Conservation (phyloP, 2,888 invertebrate species). For the Aspidapion aeneum region DNA sequence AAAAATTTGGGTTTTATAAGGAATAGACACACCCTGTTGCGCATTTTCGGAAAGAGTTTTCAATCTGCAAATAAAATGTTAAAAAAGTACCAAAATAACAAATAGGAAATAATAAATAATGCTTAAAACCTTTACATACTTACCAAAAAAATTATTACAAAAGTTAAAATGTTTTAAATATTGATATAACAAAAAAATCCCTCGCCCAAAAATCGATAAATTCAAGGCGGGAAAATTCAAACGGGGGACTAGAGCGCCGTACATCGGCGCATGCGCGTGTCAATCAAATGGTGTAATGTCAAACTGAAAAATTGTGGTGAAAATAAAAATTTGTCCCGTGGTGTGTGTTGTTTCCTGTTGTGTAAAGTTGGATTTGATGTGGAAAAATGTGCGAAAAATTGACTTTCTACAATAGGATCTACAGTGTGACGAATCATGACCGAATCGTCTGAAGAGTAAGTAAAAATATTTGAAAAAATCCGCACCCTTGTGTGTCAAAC, state of each 20-base stretch:
- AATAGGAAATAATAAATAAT: too few relatives aligned
- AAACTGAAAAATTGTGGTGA: constrained; percentile 28
- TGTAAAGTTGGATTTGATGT: constrained; percentile 48
- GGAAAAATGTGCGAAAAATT: constrained; percentile 59
- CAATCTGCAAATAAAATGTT: too few relatives aligned
- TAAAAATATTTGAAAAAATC: constrained; percentile 39
- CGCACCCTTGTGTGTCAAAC: constrained; percentile 3
- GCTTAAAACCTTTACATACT: too few relatives aligned
- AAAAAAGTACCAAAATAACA: too few relatives aligned
- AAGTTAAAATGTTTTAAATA: constrained; percentile 1
- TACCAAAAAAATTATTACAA: neutral
- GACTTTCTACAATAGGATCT: constrained; percentile 75
- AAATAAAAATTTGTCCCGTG: constrained; percentile 47
- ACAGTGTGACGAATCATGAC: constrained; percentile 84
- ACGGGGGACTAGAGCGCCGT: constrained; percentile 28
- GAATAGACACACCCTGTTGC: too few relatives aligned
- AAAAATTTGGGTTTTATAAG: too few relatives aligned
- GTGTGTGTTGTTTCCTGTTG: constrained; percentile 44
- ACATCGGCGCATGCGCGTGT: constrained; percentile 32
- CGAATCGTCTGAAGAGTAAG: constrained; percentile 90
- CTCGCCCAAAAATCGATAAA: constrained; percentile 50
- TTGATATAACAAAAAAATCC: constrained; percentile 17
- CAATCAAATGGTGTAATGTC: constrained; percentile 28
- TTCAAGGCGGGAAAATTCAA: constrained; percentile 29
- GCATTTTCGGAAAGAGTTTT: too few relatives aligned